These are phyloP conservation scores for Ormyrus thymus DNA, from an alignment of 2,888 invertebrate genomes.

Conservation along the genomic window DNA sequence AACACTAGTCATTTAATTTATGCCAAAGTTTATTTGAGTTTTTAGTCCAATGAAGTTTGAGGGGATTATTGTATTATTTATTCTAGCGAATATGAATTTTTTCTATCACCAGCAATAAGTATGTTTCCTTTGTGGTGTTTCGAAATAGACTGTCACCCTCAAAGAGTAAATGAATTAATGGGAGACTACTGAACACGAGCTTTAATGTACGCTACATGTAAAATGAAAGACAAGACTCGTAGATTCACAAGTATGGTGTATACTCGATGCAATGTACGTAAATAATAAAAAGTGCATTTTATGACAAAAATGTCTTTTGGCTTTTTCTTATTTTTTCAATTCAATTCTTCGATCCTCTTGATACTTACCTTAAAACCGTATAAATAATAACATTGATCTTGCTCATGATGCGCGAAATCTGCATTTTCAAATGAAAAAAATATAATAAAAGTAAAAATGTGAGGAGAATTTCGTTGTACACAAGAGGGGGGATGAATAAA, in stretches of 20 bases:
- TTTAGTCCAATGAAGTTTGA: conserved; percentile 29
- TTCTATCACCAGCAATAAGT: conserved; percentile 14
- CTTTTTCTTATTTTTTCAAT: neutral
- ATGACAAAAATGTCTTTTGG: conserved; percentile 21
- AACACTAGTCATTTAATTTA: conserved; percentile 53
- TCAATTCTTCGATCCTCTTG: no score
- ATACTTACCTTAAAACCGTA: conserved; percentile 22
- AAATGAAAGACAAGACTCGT: conserved; percentile 37
- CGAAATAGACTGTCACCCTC: conserved; percentile 2
- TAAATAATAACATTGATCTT: neutral
- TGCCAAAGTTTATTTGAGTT: conserved; percentile 48
- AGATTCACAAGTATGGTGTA: conserved; percentile 49
- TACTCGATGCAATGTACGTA: conserved; percentile 52
- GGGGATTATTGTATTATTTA: conserved; percentile 35
- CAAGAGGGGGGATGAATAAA: no score
- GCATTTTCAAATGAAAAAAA: neutral
- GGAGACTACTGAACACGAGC: conserved; percentile 46
- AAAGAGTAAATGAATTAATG: neutral
- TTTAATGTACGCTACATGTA: conserved; percentile 49
- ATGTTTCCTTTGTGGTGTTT: conserved; percentile 37
- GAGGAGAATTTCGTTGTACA: no score
- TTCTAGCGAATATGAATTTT: conserved; percentile 9
- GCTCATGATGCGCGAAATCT: no score
- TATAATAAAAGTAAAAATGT: neutral
- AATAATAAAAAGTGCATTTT: conserved; percentile 56